These are phyloP conservation scores for Agonopterix subpropinquella DNA, from an alignment of 2,888 invertebrate species.

Conservation along the genomic window DNA sequence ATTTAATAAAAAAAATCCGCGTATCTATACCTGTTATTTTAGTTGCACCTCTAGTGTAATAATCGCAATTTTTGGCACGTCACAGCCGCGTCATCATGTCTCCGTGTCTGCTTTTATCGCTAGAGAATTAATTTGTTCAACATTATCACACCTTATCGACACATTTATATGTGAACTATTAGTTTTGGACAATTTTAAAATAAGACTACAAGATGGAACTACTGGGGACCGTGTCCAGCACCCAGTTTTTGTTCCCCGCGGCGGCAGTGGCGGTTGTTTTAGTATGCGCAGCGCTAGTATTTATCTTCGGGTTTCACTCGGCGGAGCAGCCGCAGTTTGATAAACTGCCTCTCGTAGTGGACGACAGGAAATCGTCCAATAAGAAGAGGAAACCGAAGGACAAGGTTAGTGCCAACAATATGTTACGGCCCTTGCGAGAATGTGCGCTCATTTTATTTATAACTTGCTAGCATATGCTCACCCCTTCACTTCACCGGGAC, in stretches of 20 bases:
- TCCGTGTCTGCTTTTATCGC: slow-evolving; percentile 74
- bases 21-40: too few species aligned
- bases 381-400: slow-evolving; percentile 84
- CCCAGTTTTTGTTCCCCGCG: slow-evolving; percentile 73
- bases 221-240: slow-evolving; percentile 73
- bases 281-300: slow-evolving; percentile 83
- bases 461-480: slow-evolving; percentile 61
- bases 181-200: slow-evolving; percentile 42
- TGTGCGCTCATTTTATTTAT: slow-evolving; percentile 69
- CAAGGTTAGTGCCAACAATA: slow-evolving; percentile 73
- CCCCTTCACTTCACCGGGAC: slow-evolving; percentile 34
- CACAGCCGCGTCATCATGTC: slow-evolving; percentile 82
- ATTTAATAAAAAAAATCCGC: too few species aligned
- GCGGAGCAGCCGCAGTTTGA: slow-evolving; percentile 88
- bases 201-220: slow-evolving; percentile 73
- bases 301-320: slow-evolving; percentile 86
- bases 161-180: slow-evolving; percentile 64
- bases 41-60: slow-evolving; percentile 2
- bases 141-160: slow-evolving; percentile 66
- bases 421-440: slow-evolving; percentile 35
- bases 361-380: slow-evolving; percentile 80
- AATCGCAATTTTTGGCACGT: slow-evolving; percentile 75
- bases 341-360: slow-evolving; percentile 77
- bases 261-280: slow-evolving; percentile 80
- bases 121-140: slow-evolving; percentile 67